Evolutionary conservation across 2,113 vertebrate species (phyloP).

Genomic region (Capreolus pygargus): DNA sequence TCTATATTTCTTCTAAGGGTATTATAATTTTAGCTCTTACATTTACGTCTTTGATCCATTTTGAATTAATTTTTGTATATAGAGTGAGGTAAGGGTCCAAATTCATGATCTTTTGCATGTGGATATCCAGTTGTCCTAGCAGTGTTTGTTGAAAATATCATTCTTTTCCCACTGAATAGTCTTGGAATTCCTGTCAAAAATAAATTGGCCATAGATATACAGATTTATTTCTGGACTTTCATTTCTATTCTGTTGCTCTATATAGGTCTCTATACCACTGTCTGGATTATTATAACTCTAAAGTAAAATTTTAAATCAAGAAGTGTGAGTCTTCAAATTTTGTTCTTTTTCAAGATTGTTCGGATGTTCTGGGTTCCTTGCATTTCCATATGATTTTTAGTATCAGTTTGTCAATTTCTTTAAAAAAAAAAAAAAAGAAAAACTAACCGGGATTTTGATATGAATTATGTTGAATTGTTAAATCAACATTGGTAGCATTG

Average conservation of each 20-base stretch:
- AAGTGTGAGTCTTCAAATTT: neutral
- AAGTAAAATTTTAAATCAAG: neutral
- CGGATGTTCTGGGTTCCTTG: neutral
- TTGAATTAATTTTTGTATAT: conserved; percentile 10
- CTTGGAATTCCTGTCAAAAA: neutral
- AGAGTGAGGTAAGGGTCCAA: neutral
- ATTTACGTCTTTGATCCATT: neutral
- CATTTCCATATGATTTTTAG: conserved; percentile 2
- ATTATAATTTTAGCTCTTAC: neutral
- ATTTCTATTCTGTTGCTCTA: neutral
- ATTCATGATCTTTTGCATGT: neutral
- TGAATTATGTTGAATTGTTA: neutral
- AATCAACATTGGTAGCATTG: neutral
- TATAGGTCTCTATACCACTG: neutral
- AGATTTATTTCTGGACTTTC: neutral
- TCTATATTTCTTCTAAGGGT: neutral
- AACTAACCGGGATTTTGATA: neutral
- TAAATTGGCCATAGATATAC: neutral
- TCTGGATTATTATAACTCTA: neutral
- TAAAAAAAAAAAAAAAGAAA: neutral
- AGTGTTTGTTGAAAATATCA: neutral
- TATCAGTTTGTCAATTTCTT: neutral
- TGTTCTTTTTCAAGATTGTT: neutral
- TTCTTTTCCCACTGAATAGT: neutral
- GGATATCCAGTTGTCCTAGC: neutral